A percentile compares a stretch with the other conserved stretches of the same genome.
Evolutionary conservation across 2,888 invertebrate species (phyloP).

Genomic region (Nezara viridula): DNA sequence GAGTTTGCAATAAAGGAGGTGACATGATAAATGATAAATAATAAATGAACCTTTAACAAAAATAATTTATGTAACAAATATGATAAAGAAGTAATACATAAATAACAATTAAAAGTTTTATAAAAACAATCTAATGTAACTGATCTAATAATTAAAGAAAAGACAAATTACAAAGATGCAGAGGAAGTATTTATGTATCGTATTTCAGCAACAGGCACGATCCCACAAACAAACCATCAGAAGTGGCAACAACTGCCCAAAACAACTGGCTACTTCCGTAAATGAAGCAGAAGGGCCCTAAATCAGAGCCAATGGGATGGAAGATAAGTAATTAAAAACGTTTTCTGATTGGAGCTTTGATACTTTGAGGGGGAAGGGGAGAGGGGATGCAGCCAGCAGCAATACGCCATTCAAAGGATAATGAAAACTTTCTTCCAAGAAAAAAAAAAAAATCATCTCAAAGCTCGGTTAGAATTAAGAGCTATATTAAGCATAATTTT

Average conservation of each 20-base stretch:
- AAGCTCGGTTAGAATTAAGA: neutral
- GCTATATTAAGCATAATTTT: too few species aligned
- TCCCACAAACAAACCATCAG: neutral
- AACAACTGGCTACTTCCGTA: constrained; percentile 13
- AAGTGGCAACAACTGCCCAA: neutral
- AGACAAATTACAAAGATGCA: neutral
- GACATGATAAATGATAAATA: too few species aligned
- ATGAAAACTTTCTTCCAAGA: neutral
- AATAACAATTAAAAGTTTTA: too few species aligned
- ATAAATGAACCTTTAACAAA: too few species aligned
- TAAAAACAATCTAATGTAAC: too few species aligned
- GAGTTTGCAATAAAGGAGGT: too few species aligned
- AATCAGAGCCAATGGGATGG: neutral
- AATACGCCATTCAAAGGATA: constrained; percentile 6
- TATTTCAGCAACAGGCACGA: neutral
- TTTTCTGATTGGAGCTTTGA: constrained; percentile 26
- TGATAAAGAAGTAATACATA: too few species aligned
- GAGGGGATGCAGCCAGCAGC: too few species aligned
- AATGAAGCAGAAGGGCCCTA: neutral
- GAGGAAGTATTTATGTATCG: neutral
- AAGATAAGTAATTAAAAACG: constrained; percentile 35
- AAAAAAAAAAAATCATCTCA: neutral
- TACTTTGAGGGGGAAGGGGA: neutral
- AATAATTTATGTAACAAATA: too few species aligned
- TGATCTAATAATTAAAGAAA: too few species aligned